Evolutionary conservation across 2,113 vertebrate species (phyloP).

Genomic region (Accipiter cooperii): DNA sequence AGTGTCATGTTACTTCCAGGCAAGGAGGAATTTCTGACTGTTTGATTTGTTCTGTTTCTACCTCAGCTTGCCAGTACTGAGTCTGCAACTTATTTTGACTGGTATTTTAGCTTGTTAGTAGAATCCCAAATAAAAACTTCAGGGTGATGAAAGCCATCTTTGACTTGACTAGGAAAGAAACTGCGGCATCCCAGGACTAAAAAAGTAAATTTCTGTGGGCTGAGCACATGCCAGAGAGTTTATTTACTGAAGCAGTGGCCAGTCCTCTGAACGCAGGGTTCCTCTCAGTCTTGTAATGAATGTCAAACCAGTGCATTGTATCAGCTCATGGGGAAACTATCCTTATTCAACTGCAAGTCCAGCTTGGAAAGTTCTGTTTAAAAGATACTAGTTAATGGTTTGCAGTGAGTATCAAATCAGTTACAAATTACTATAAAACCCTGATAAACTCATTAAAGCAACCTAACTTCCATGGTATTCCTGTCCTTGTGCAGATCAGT

Average conservation of each 20-base stretch:
- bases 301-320: neutral
- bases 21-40: neutral
- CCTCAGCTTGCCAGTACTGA: neutral
- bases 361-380: neutral
- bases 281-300: neutral
- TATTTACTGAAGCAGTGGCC: neutral
- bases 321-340: neutral
- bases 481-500: neutral
- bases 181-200: neutral
- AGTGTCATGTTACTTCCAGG: neutral
- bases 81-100: neutral
- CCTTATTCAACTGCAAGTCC: neutral
- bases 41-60: neutral
- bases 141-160: neutral
- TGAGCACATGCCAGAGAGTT: neutral
- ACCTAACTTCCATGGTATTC: neutral
- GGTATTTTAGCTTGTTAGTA: neutral
- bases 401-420: neutral
- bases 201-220: conserved; percentile 25
- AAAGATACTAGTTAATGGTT: neutral
- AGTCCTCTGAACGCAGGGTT: neutral
- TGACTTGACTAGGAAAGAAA: neutral
- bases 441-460: neutral
- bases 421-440: neutral
- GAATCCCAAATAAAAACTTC: neutral